Base-by-base conservation (phyloP, 2,113 vertebrate genomes). In the Bubo scandiacus region DNA sequence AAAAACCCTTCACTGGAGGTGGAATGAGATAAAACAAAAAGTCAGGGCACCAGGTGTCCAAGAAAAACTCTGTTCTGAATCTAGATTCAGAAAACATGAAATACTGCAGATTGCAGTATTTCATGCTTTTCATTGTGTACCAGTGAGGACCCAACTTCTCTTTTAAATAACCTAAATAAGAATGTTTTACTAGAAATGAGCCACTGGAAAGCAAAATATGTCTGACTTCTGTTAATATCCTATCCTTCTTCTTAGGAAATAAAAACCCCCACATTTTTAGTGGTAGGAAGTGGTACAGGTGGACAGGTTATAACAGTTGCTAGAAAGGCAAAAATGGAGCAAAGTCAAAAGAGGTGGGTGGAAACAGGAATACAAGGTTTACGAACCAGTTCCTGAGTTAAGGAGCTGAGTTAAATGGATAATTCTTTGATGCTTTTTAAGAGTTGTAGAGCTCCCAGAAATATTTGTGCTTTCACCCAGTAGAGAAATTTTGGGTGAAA, bases 41-140 rank as follows among this genome's bases (percentile, higher is more conserved):
- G 11, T 36, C 25, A 51, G 5, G 8, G 2, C 6, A 54, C 4
- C 3, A 32, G 12, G 3, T 6, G 1, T 22, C 16, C 25, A 45
- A 45, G 15, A 52, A 86, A 14, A 66, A 42, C 67, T 59, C 13
- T 59, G 1, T 51, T 73, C 12, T 74, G 19, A 74, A 67, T 81
- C 66, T 59, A 45, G 43, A 45, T 45, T 45, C 43, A 45, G 43
- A 43, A 43, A 43, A 43, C 43, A 43, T 43, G 16, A 43, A 43
- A 43, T 15, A 45, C 5, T 10, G 67, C 6, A 59, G 38, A 55
- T 6, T 40, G 8, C 5, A 40, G 3, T 58, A 74, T 49, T 75
- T 59, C 1, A 9, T 5, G 3, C 10, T 71, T 79, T 81, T 59
- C 19, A 40, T n/a, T 62, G 22, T 29, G 25, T 11, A 6, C 10